Conservation (phyloP, 1,140 invertebrate species). For the Tetranychus urticae region DNA sequence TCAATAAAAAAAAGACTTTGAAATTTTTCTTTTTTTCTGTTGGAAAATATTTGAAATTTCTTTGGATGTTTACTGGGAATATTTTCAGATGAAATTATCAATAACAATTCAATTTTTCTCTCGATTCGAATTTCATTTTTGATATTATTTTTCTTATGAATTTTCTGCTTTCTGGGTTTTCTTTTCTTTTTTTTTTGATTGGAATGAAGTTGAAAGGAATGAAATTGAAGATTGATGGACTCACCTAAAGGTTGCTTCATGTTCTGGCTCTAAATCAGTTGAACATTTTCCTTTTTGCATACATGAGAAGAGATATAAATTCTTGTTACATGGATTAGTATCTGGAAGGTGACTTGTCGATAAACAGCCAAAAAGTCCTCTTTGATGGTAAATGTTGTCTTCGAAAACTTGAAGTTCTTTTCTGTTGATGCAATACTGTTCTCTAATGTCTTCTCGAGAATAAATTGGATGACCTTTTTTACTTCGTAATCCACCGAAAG, state of each 20-base stretch:
- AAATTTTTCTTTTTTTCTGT: no score
- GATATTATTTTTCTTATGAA: no score
- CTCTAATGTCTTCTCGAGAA: conserved; percentile 61
- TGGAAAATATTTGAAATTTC: no score
- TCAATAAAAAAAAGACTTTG: no score
- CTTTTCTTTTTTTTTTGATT: no score
- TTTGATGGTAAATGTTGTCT: conserved; percentile 17
- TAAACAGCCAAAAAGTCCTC: conserved; percentile 56
- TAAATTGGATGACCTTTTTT: conserved; percentile 37
- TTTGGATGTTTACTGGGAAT: no score
- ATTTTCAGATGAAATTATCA: no score
- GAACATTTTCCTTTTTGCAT: conserved; percentile 31
- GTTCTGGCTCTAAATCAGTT: conserved; percentile 1
- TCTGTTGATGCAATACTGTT: conserved; percentile 76
- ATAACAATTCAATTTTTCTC: no score
- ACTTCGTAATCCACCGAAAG: conserved; percentile 13
- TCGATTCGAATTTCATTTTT: no score
- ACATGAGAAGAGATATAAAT: conserved; percentile 42
- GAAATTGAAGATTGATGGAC: no score
- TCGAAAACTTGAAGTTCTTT: conserved; percentile 64
- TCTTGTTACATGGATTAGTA: conserved; percentile 27
- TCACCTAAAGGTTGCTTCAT: neutral
- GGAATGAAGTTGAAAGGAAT: no score
- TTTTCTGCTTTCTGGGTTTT: no score
- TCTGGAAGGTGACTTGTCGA: conserved; percentile 32